These are phyloP conservation scores for Fregetta grallaria DNA, from an alignment of 2,113 vertebrate genomes.

Conservation along the genomic window DNA sequence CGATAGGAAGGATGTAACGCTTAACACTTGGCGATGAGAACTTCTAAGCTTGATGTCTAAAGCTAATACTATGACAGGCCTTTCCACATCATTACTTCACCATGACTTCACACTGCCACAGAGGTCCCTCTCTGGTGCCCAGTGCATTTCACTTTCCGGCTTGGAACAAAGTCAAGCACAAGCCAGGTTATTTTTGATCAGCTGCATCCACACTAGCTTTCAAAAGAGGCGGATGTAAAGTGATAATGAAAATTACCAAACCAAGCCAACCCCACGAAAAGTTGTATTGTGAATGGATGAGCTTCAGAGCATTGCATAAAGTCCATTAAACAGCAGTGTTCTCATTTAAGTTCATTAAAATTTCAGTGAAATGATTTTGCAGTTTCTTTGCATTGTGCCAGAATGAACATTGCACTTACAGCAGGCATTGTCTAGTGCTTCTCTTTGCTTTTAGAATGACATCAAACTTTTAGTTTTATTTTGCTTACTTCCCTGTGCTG, in stretches of 20 bases:
- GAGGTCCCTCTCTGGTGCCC: neutral
- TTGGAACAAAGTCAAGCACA: neutral
- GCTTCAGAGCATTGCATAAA: neutral
- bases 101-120: neutral
- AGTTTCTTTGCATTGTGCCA: slow-evolving; percentile 8
- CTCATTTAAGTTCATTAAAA: slow-evolving; percentile 37
- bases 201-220: neutral
- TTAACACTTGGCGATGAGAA: neutral
- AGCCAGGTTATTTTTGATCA: neutral
- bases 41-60: neutral
- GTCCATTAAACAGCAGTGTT: slow-evolving; percentile 6
- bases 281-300: neutral
- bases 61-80: neutral
- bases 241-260: neutral
- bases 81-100: neutral
- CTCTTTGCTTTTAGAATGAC: neutral
- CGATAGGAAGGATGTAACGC: neutral
- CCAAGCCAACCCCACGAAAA: neutral
- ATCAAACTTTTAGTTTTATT: neutral
- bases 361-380: slow-evolving; percentile 39
- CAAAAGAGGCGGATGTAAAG: neutral
- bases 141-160: neutral
- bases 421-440: neutral
- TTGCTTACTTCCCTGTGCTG: neutral
- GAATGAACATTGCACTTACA: neutral